Percentiles rank a stretch among this genome's conserved stretches.
Evolutionary conservation across 2,113 vertebrate genomes (phyloP).

Genomic region (Alces alces): DNA sequence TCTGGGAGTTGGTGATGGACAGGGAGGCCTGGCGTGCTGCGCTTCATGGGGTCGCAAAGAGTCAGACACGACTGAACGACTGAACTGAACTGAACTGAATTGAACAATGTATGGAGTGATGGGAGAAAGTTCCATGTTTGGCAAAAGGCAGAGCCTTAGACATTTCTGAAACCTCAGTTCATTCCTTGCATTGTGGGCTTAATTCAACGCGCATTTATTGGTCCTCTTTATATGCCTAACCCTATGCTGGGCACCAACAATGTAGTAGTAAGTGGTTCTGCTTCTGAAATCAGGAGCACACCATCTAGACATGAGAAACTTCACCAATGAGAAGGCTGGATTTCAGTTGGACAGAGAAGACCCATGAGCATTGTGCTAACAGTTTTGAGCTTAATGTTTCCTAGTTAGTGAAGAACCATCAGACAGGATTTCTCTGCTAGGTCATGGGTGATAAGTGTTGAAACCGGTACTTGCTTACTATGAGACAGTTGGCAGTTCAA

Average conservation of each 20-base stretch:
- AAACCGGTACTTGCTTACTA: not conserved
- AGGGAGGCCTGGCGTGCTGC: no score
- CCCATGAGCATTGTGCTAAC: not conserved
- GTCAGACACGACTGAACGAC: no score
- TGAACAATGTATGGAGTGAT: not conserved
- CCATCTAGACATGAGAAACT: not conserved
- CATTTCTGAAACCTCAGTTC: not conserved
- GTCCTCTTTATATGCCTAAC: not conserved
- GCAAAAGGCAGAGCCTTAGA: not conserved
- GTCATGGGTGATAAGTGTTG: not conserved
- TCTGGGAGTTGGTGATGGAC: no score
- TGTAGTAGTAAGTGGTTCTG: not conserved
- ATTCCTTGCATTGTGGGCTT: not conserved
- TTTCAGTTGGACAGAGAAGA: not conserved
- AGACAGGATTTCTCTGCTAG: not conserved
- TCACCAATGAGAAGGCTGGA: not conserved
- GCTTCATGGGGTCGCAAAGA: no score
- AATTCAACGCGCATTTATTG: not conserved
- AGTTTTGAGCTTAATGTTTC: not conserved
- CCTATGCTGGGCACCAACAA: not conserved
- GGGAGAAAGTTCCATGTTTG: not conserved
- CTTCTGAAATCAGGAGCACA: not conserved
- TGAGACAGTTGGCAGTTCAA: not conserved
- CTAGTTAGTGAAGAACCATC: not conserved
- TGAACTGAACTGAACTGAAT: no score